phyloP scores from a whole-genome alignment of 2,113 vertebrate species.

The Hippocampus comes region DNA sequence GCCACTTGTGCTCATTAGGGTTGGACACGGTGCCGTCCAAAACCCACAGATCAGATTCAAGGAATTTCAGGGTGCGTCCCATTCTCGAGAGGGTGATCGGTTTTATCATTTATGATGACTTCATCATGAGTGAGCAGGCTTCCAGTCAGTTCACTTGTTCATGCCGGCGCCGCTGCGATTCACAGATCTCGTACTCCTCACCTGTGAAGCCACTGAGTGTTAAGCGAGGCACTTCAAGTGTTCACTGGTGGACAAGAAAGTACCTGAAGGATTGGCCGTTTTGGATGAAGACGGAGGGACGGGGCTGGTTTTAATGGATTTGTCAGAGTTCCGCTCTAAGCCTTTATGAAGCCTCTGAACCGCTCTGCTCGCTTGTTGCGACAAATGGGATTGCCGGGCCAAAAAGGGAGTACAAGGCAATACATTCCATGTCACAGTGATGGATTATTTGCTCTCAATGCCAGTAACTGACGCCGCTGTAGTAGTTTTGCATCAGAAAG shows the following conservation, averaged over 20 bases:
- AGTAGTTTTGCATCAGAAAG: not conserved
- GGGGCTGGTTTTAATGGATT: conserved; percentile 25
- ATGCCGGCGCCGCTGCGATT: not conserved
- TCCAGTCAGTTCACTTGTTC: not conserved
- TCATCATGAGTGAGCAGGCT: not conserved
- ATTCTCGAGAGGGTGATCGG: not conserved
- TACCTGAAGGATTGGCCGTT: conserved; percentile 10
- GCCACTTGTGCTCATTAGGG: too few relatives aligned
- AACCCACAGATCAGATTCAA: not conserved
- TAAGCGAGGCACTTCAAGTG: not conserved
- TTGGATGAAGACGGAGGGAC: conserved; percentile 29
- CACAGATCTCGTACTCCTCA: not conserved
- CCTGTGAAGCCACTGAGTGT: not conserved
- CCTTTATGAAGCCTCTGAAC: conserved; percentile 7
- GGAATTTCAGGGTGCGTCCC: not conserved
- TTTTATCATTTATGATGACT: not conserved
- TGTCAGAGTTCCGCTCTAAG: conserved; percentile 29
- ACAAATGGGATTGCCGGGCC: conserved; percentile 15
- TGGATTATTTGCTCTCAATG: conserved; percentile 28
- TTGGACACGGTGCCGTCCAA: too few relatives aligned
- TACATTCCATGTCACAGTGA: conserved; percentile 23
- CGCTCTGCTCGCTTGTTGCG: not conserved
- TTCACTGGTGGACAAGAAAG: conserved; percentile 13
- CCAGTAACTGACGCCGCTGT: not conserved
- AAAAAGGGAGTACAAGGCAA: conserved; percentile 16